Percentiles rank a stretch among this genome's conserved stretches.
Evolutionary conservation across 2,888 invertebrate species (phyloP).

Genomic region (Plemyria rubiginata): DNA sequence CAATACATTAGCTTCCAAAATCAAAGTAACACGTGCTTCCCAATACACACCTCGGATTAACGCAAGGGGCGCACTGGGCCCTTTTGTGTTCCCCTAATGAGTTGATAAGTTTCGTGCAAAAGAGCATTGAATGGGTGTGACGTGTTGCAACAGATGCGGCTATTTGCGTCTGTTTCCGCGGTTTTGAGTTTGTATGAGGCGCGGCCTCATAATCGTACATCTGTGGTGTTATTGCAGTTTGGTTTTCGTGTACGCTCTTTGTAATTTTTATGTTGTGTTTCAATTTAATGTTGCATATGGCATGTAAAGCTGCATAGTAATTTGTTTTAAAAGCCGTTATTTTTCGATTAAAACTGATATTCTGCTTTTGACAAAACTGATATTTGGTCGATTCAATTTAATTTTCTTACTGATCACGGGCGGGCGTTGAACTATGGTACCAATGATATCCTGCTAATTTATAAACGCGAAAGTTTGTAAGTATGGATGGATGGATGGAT

Average conservation of each 20-base stretch:
- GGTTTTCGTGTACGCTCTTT: background rate
- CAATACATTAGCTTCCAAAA: conserved; percentile 25
- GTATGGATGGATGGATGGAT: no score
- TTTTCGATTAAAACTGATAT: no score
- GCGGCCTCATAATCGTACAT: conserved; percentile 22
- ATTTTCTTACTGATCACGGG: no score
- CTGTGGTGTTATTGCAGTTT: conserved; percentile 11
- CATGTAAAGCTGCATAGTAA: background rate
- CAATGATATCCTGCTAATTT: no score
- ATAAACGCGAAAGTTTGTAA: no score
- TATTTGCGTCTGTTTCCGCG: conserved; percentile 34
- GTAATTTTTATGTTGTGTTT: background rate
- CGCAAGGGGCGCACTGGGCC: conserved; percentile 24
- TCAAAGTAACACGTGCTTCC: conserved; percentile 41
- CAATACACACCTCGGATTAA: conserved; percentile 40
- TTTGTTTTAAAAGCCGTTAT: no score
- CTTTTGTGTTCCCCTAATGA: conserved; percentile 30
- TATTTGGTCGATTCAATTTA: no score
- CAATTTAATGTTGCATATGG: conserved; percentile 1
- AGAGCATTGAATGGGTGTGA: conserved; percentile 20
- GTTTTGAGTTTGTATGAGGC: conserved; percentile 34
- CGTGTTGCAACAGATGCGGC: conserved; percentile 36
- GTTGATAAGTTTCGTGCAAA: conserved; percentile 29
- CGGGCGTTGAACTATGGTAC: no score
- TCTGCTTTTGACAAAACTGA: no score